A percentile compares a stretch with the other conserved stretches of the same genome.
Evolutionary conservation across 2,113 vertebrate species (phyloP).

Genomic region (Tetraodon nigroviridis): DNA sequence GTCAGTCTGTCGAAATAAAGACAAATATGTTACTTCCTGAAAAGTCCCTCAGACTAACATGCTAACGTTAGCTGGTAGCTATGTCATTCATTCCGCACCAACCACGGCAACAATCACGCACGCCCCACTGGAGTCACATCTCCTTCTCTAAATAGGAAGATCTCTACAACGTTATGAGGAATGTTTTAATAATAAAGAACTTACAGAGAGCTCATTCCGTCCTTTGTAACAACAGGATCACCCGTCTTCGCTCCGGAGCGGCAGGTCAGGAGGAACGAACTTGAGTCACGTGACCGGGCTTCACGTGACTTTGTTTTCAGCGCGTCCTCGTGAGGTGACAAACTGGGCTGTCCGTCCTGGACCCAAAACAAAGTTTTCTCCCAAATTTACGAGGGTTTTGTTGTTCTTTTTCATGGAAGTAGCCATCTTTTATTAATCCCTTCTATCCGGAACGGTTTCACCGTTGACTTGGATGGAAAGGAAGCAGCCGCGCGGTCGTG

Average conservation of each 20-base stretch:
- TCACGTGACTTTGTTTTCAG: slow-evolving; percentile 36
- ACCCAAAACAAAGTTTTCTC: no score
- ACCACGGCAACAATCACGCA: no score
- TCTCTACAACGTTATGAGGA: background rate
- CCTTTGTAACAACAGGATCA: slow-evolving; percentile 1
- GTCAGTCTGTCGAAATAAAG: slow-evolving; percentile 30
- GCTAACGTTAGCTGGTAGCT: slow-evolving; percentile 24
- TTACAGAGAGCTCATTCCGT: slow-evolving; percentile 59
- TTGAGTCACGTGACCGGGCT: slow-evolving; percentile 44
- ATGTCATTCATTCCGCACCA: slow-evolving; percentile 20
- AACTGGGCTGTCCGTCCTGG: no score
- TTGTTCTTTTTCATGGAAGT: no score
- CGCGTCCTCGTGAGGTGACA: no score
- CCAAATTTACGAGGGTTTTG: no score
- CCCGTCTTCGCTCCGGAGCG: background rate
- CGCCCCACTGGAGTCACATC: background rate
- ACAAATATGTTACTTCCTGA: no score
- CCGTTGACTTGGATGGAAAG: no score
- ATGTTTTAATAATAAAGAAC: slow-evolving; percentile 4
- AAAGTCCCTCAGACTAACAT: no score
- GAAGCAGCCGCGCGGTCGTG: no score
- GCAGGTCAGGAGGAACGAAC: background rate
- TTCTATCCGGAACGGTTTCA: no score
- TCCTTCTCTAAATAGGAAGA: background rate
- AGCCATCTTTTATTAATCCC: no score